phyloP scores from a whole-genome alignment of 53 echinoderm and acorn worm species.

The Zoroaster sp. region DNA sequence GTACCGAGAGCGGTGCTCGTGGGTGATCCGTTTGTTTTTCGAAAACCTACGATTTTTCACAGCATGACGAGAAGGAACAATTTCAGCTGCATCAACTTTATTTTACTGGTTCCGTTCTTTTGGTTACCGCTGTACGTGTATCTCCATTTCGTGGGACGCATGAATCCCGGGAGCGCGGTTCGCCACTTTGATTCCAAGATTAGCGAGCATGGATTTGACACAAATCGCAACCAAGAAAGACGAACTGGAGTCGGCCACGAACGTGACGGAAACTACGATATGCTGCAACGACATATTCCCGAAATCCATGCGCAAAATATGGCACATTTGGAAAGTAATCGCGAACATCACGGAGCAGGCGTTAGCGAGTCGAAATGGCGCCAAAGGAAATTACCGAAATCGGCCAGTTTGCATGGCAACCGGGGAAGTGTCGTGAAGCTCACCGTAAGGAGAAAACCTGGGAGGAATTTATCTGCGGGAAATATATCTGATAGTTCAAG shows the following conservation, averaged over 20 bases:
- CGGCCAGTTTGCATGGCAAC: background rate
- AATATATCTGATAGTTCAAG: background rate
- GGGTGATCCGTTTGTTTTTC: background rate
- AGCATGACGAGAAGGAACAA: background rate
- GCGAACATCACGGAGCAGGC: background rate
- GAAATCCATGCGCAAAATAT: background rate
- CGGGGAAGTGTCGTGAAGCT: background rate
- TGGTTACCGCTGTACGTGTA: constrained; percentile 16
- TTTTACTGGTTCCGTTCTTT: background rate
- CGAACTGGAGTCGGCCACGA: background rate
- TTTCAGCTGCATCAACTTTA: background rate
- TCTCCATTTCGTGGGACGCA: background rate
- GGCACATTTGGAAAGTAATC: background rate
- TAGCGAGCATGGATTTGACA: background rate
- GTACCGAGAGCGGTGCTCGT: background rate
- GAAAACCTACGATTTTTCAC: background rate
- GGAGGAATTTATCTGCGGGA: background rate
- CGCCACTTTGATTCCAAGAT: background rate
- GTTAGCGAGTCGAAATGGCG: background rate
- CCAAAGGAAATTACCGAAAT: background rate
- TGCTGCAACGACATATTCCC: background rate
- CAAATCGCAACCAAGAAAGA: background rate
- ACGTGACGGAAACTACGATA: background rate
- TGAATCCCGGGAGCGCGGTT: background rate
- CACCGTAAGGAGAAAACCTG: background rate